phyloP scores from a whole-genome alignment of 2,113 vertebrate genomes.

The Zosterops hypoxanthus region DNA sequence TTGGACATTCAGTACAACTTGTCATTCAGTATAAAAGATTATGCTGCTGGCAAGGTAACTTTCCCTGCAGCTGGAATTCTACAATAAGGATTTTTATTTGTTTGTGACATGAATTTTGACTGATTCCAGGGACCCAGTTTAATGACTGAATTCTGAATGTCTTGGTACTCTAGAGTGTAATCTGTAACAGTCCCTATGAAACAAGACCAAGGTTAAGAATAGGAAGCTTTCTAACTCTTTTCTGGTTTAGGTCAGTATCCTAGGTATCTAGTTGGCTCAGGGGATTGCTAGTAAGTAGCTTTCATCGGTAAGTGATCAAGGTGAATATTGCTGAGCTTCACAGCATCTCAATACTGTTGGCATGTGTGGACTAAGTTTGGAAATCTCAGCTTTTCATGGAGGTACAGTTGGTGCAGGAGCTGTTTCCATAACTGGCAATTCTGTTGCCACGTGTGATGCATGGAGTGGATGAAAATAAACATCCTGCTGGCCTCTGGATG shows the following conservation, averaged over 20 bases:
- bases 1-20: neutral
- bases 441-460: neutral
- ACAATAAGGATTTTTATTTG: neutral
- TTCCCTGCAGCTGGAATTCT: neutral
- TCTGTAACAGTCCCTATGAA: neutral
- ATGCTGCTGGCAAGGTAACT: neutral
- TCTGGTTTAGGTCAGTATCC: neutral
- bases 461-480: neutral
- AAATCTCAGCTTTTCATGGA: neutral
- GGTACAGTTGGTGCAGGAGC: neutral
- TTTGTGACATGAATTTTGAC: neutral
- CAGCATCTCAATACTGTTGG: neutral
- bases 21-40: neutral
- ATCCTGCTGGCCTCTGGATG: neutral
- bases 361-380: neutral
- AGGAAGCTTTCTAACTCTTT: neutral
- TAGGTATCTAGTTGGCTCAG: neutral
- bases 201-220: neutral
- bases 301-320: neutral
- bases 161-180: neutral
- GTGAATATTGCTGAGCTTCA: neutral
- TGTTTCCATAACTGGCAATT: neutral
- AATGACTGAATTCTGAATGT: neutral
- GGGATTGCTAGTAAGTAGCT: neutral
- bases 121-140: neutral